Percentiles rank a stretch among this genome's conserved stretches.
These are phyloP conservation scores for Eupithecia vulgata DNA, from an alignment of 2,888 invertebrate species.

Conservation along the genomic window DNA sequence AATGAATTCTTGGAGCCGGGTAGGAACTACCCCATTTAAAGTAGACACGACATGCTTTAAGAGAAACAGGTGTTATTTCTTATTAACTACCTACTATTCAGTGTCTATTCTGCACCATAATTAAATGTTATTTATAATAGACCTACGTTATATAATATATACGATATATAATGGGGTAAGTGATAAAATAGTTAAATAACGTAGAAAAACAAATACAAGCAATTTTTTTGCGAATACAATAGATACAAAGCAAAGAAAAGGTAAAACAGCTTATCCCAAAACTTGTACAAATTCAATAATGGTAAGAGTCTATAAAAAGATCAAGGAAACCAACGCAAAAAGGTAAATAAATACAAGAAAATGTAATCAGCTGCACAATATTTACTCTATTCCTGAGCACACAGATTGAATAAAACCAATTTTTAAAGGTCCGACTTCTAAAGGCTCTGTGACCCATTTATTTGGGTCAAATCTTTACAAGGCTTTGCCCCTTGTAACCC, in stretches of 20 bases:
- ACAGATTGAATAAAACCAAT: conserved; percentile 67
- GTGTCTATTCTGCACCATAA: no score
- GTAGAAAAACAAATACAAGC: not conserved
- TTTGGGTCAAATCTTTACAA: conserved; percentile 62
- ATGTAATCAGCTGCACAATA: conserved; percentile 38
- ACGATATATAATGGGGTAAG: no score
- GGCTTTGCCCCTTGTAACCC: conserved; percentile 60
- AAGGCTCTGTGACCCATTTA: conserved; percentile 69
- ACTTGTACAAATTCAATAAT: conserved; percentile 5
- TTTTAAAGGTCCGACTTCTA: conserved; percentile 66
- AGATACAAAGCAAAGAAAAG: not conserved
- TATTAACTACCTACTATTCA: no score
- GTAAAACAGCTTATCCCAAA: conserved; percentile 1
- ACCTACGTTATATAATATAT: no score
- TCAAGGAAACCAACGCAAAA: conserved; percentile 24
- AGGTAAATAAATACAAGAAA: conserved; percentile 33
- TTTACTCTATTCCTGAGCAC: conserved; percentile 59
- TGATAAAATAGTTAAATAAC: not conserved
- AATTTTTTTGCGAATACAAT: not conserved
- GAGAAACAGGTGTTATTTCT: no score
- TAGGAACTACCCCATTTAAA: no score
- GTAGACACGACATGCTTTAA: no score
- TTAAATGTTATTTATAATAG: no score
- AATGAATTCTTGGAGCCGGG: no score
- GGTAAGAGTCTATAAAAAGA: conserved; percentile 8